A percentile compares a stretch with the other conserved stretches of the same genome.
These are phyloP conservation scores for Tauraco hartlaubi DNA, from an alignment of 2,797 vertebrate genomes.

Conservation along the genomic window DNA sequence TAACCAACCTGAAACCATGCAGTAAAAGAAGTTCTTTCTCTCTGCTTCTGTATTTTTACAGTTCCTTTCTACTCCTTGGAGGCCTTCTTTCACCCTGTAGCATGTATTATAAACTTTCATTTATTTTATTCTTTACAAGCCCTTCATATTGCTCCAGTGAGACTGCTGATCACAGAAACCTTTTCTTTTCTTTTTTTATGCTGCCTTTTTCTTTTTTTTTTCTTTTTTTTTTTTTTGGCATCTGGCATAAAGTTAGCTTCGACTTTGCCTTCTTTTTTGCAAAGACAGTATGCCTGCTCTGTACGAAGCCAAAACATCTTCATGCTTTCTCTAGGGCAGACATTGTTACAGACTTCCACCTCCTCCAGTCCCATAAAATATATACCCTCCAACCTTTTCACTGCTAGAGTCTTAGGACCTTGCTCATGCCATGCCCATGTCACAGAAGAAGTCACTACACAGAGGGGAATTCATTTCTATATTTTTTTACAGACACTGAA, in stretches of 20 bases:
- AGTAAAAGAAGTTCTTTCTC: not conserved
- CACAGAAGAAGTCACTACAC: not conserved
- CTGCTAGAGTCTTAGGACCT: not conserved
- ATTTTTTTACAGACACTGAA: not conserved
- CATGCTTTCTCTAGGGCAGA: not conserved
- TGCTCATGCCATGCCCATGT: not conserved
- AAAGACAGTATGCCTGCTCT: not conserved
- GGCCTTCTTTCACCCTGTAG: not conserved
- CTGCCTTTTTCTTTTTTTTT: not conserved
- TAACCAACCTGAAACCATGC: not conserved
- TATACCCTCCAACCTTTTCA: not conserved
- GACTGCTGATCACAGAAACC: not conserved
- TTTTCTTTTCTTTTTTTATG: not conserved
- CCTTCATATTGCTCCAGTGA: fast-evolving
- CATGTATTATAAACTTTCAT: not conserved
- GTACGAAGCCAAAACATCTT: not conserved
- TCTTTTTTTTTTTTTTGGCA: not conserved
- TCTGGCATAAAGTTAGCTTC: not conserved
- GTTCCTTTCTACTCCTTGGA: not conserved
- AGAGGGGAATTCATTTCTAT: fast-evolving
- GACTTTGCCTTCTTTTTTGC: not conserved
- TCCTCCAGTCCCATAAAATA: not conserved
- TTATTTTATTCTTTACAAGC: not conserved
- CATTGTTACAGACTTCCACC: not conserved
- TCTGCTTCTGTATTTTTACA: not conserved